These are phyloP conservation scores for Collichthys lucidus DNA, from an alignment of 2,113 vertebrate species.

Conservation along the genomic window DNA sequence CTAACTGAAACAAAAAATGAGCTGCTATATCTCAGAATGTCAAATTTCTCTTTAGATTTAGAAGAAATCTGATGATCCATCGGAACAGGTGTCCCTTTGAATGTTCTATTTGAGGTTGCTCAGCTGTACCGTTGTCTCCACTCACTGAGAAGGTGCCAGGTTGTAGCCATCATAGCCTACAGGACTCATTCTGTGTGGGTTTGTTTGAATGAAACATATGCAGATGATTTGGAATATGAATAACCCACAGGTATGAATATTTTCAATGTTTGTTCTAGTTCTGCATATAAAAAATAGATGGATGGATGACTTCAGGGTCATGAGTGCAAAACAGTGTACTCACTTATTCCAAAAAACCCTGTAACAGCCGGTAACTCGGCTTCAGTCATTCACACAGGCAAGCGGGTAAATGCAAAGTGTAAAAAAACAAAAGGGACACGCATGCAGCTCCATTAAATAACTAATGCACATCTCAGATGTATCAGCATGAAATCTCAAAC, in stretches of 20 bases:
- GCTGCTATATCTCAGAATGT: neutral
- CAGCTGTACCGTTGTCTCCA: neutral
- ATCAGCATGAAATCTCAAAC: slow-evolving; percentile 9
- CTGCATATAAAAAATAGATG: too few relatives aligned
- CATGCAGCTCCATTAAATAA: neutral
- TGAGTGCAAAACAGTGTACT: neutral
- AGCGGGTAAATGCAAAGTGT: neutral
- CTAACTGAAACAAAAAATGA: neutral
- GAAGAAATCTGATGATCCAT: neutral
- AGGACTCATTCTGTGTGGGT: neutral
- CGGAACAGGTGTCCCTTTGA: neutral
- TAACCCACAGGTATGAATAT: neutral
- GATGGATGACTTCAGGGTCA: neutral
- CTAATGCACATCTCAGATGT: neutral
- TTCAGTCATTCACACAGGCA: neutral
- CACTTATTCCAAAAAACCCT: neutral
- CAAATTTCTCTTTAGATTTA: neutral
- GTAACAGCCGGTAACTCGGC: neutral
- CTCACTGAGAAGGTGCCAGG: neutral
- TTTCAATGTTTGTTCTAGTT: neutral
- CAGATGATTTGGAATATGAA: neutral
- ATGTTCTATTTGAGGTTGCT: neutral
- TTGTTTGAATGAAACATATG: neutral
- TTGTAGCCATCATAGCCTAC: neutral
- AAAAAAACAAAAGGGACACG: neutral